Evolutionary conservation across 2,888 invertebrate genomes (phyloP).

Genomic region (Parnassius orleans): DNA sequence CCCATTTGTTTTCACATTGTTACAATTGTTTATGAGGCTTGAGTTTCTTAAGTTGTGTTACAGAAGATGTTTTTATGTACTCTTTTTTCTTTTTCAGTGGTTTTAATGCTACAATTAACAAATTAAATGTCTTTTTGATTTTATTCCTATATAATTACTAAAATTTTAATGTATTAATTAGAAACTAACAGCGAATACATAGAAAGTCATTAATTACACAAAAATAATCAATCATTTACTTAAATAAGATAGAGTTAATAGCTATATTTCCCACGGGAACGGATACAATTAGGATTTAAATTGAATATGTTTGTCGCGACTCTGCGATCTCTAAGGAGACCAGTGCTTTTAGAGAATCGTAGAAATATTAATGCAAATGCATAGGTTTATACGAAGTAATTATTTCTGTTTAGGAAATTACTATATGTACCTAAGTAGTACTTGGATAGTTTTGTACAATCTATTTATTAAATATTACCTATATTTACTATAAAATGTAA

Average conservation of each 20-base stretch:
- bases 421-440: too few relatives aligned
- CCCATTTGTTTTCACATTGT: constrained; percentile 26
- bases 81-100: too few relatives aligned
- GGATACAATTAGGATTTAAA: constrained; percentile 58
- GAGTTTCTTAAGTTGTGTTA: background rate
- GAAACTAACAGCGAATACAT: too few relatives aligned
- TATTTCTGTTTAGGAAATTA: too few relatives aligned
- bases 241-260: constrained; percentile 35
- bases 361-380: constrained; percentile 21
- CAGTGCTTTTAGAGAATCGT: constrained; percentile 26
- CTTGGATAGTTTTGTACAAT: too few relatives aligned
- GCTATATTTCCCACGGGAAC: constrained; percentile 42
- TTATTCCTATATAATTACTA: too few relatives aligned
- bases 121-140: too few relatives aligned
- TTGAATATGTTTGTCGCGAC: constrained; percentile 59
- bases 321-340: constrained; percentile 34
- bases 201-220: constrained; percentile 2
- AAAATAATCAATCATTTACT: constrained; percentile 31
- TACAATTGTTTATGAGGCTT: constrained; percentile 23
- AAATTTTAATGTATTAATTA: too few relatives aligned
- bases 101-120: too few relatives aligned
- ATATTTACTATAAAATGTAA: too few relatives aligned
- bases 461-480: too few relatives aligned
- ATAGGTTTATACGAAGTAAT: background rate
- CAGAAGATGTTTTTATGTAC: background rate